phyloP scores from a whole-genome alignment of 2,113 vertebrate species.

The Castor canadensis region DNA sequence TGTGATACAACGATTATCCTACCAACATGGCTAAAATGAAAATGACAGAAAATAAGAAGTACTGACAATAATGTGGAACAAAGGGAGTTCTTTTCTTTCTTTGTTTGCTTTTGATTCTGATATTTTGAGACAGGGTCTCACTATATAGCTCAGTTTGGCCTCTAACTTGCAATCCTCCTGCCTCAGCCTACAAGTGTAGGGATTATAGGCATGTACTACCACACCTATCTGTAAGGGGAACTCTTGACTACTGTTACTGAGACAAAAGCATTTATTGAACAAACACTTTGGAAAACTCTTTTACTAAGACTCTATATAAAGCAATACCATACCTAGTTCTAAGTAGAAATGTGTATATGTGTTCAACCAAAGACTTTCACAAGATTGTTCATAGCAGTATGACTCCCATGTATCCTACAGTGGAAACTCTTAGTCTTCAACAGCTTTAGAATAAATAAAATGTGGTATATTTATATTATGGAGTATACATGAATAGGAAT shows the following conservation, averaged over 20 bases:
- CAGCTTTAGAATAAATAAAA: background rate
- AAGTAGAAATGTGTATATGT: background rate
- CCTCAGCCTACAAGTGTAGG: too few species aligned
- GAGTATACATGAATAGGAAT: background rate
- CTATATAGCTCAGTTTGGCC: too few species aligned
- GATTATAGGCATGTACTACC: too few species aligned
- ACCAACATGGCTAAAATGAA: background rate
- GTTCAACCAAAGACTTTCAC: background rate
- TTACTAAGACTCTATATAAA: background rate
- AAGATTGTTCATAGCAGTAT: background rate
- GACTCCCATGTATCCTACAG: background rate
- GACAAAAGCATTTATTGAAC: background rate
- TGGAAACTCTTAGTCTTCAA: background rate
- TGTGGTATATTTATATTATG: too few species aligned
- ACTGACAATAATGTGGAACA: too few species aligned
- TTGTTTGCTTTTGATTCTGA: too few species aligned
- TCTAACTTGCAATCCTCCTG: too few species aligned
- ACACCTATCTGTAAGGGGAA: background rate
- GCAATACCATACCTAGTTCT: background rate
- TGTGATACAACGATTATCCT: background rate
- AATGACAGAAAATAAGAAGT: background rate
- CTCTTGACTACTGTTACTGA: background rate
- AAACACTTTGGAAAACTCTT: background rate
- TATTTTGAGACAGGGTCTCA: too few species aligned
- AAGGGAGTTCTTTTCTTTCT: too few species aligned